These are phyloP conservation scores for Suillia variegata DNA, from an alignment of 2,888 invertebrate species.

Conservation along the genomic window DNA sequence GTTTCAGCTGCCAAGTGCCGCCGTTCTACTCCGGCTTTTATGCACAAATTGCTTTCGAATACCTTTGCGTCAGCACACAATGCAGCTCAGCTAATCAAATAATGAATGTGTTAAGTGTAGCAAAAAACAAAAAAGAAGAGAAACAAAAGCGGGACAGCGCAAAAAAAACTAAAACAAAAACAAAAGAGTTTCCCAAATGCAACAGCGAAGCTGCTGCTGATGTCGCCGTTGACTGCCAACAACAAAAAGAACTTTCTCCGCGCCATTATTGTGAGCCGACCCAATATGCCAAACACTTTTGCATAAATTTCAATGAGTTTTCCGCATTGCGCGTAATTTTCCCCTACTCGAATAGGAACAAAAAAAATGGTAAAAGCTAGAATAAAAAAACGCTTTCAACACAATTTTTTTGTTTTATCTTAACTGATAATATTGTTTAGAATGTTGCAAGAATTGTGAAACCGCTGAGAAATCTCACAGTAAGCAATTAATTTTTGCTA, in stretches of 20 bases:
- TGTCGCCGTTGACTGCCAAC: too few relatives aligned
- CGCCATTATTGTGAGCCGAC: conserved; percentile 32
- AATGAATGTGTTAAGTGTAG: conserved; percentile 42
- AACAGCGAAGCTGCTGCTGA: conserved; percentile 13
- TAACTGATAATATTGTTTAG: too few relatives aligned
- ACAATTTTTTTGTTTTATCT: too few relatives aligned
- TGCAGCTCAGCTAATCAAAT: conserved; percentile 48
- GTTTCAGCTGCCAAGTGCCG: too few relatives aligned
- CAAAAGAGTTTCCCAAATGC: conserved; percentile 8
- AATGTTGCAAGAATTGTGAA: too few relatives aligned
- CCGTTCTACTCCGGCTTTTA: too few relatives aligned
- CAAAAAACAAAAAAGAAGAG: conserved; percentile 8
- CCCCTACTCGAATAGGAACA: not conserved
- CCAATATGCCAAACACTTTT: conserved; percentile 41
- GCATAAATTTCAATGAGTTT: conserved; percentile 49
- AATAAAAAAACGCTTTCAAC: not conserved
- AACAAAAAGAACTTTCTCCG: conserved; percentile 12
- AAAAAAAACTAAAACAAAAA: too few relatives aligned
- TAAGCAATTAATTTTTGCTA: too few relatives aligned
- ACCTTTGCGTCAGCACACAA: conserved; percentile 26
- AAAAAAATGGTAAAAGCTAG: not conserved
- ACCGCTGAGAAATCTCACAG: too few relatives aligned
- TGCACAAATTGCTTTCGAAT: conserved; percentile 4
- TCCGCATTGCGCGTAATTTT: conserved; percentile 32
- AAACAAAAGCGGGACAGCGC: too few relatives aligned